These are phyloP conservation scores for Numenius arquata DNA, from an alignment of 2,113 vertebrate genomes.

Conservation along the genomic window DNA sequence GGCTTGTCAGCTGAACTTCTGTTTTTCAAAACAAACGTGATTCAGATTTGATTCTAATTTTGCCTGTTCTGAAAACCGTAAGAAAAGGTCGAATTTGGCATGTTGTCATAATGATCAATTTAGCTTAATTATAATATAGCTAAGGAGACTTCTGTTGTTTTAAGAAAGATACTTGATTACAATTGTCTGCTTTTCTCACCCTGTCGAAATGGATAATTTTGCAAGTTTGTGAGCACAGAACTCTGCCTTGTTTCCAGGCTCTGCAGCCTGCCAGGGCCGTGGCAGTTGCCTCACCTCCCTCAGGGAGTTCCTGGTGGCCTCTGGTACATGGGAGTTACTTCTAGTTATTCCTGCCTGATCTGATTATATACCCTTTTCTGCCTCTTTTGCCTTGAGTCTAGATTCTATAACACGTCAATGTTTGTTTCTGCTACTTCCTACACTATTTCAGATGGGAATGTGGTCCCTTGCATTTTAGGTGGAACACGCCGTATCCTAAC, in stretches of 20 bases:
- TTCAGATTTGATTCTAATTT: neutral
- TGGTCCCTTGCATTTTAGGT: neutral
- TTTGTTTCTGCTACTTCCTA: neutral
- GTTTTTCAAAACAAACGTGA: neutral
- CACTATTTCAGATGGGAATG: rapidly evolving
- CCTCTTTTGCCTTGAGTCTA: neutral
- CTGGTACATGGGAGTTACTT: neutral
- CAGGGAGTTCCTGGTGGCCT: neutral
- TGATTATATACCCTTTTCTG: neutral
- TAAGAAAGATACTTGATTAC: neutral
- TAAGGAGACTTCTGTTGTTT: neutral
- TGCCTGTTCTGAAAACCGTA: neutral
- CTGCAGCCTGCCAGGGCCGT: neutral
- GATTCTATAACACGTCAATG: neutral
- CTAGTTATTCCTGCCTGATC: neutral
- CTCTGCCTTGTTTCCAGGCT: neutral
- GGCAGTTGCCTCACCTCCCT: neutral
- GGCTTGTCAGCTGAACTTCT: neutral
- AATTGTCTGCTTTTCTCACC: neutral
- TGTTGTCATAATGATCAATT: neutral
- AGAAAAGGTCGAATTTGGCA: neutral
- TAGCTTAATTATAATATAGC: neutral
- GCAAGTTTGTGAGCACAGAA: neutral
- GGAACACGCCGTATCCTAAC: rapidly evolving
- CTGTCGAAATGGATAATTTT: neutral